Percentiles rank a stretch among this genome's conserved stretches.
Evolutionary conservation across 2,888 invertebrate species (phyloP).

Genomic region (Druceiella hillmani): DNA sequence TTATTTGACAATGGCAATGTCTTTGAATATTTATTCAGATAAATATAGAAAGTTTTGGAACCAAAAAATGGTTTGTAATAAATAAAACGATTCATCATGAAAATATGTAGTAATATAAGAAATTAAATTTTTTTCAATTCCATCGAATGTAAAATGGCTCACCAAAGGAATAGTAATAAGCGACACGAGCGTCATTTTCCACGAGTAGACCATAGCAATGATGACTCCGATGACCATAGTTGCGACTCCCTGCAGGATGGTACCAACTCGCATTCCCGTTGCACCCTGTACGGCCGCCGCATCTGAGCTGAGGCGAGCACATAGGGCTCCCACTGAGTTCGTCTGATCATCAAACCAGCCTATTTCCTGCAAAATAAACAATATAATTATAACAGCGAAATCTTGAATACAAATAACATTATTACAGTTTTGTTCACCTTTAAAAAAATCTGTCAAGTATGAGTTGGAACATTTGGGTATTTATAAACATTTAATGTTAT

Average conservation of each 20-base stretch:
- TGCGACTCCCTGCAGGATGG: slow-evolving; percentile 53
- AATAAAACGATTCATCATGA: no score
- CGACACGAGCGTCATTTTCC: slow-evolving; percentile 60
- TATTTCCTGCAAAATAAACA: slow-evolving; percentile 44
- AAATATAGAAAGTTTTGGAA: no score
- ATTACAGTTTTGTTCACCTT: not conserved
- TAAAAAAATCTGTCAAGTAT: not conserved
- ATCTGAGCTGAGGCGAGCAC: slow-evolving; percentile 57
- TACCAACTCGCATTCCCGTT: slow-evolving; percentile 56
- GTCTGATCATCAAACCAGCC: slow-evolving; percentile 57
- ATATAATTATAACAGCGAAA: not conserved
- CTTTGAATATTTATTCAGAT: no score
- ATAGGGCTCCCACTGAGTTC: slow-evolving; percentile 59
- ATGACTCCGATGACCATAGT: slow-evolving; percentile 54
- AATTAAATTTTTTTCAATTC: not conserved
- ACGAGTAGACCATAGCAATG: slow-evolving; percentile 51
- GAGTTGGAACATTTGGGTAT: not conserved
- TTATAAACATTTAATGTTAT: no score
- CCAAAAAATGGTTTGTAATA: no score
- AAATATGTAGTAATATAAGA: no score
- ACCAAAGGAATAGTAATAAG: slow-evolving; percentile 55
- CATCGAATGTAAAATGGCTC: slow-evolving; percentile 29
- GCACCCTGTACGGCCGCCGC: slow-evolving; percentile 61
- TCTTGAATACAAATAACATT: not conserved
- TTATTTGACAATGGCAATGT: no score